Percentiles rank a stretch among this genome's conserved stretches.
phyloP scores from a whole-genome alignment of 2,797 vertebrate genomes.

The Leptatherina wallacei region DNA sequence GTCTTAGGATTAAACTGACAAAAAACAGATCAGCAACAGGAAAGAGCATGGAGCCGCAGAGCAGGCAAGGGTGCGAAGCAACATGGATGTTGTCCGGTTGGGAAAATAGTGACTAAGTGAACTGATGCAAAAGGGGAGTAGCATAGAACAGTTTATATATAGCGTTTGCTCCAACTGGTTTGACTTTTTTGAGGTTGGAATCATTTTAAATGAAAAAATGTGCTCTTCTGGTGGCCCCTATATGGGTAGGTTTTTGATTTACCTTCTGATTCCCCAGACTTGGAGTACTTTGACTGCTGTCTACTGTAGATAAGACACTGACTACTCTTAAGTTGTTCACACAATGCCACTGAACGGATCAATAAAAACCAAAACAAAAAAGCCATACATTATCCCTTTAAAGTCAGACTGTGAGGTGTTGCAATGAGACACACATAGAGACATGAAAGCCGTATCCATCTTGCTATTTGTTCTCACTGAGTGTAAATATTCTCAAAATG shows the following conservation, averaged over 20 bases:
- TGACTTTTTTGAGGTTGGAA: background rate
- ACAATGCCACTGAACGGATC: background rate
- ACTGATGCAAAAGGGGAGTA: background rate
- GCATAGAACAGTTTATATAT: background rate
- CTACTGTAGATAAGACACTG: background rate
- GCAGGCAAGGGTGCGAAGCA: background rate
- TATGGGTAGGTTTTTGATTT: background rate
- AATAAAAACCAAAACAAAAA: background rate
- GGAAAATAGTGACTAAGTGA: background rate
- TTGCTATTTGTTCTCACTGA: background rate
- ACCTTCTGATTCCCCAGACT: background rate
- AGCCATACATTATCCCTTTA: background rate
- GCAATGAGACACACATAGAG: background rate
- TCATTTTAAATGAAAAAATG: background rate
- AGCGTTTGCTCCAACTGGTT: background rate
- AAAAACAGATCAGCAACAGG: background rate
- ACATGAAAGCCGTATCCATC: conserved; percentile 5
- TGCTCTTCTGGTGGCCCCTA: background rate
- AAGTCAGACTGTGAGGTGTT: background rate
- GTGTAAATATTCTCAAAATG: background rate
- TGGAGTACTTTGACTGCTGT: background rate
- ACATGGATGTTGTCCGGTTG: background rate
- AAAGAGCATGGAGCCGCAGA: background rate
- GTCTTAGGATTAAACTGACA: background rate
- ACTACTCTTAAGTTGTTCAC: background rate